phyloP scores from a whole-genome alignment of 2,888 invertebrate species.

The Altica lythri region DNA sequence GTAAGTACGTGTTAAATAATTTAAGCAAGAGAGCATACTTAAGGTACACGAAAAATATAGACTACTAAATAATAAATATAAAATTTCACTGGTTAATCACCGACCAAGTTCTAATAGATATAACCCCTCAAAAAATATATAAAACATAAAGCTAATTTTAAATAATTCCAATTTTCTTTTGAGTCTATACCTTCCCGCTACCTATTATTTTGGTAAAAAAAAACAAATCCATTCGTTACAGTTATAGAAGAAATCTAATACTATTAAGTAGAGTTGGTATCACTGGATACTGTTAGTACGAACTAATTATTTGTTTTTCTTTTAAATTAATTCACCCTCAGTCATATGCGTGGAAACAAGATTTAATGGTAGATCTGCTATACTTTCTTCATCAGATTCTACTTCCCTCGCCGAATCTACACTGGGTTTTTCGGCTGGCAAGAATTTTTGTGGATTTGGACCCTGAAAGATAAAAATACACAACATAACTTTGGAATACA shows the following conservation, averaged over 20 bases:
- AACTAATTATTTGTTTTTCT: slow-evolving; percentile 13
- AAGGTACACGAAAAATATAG: no score
- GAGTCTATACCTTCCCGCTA: no score
- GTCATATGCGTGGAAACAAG: slow-evolving; percentile 72
- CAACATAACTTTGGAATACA: neutral
- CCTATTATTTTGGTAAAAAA: slow-evolving; percentile 28
- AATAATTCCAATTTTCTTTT: no score
- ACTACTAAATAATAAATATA: no score
- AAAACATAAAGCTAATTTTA: no score
- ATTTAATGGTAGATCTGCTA: slow-evolving; percentile 70
- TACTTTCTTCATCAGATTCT: slow-evolving; percentile 59
- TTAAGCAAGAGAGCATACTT: slow-evolving; percentile 37
- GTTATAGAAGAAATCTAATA: slow-evolving; percentile 36
- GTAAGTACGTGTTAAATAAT: slow-evolving; percentile 43
- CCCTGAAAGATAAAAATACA: slow-evolving; percentile 32
- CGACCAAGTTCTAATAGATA: no score
- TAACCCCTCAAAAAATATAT: no score
- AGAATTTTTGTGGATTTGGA: slow-evolving; percentile 56
- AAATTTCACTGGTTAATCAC: neutral
- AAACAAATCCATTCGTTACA: slow-evolving; percentile 12
- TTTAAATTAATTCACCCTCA: slow-evolving; percentile 59
- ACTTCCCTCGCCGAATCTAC: slow-evolving; percentile 49
- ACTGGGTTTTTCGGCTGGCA: slow-evolving; percentile 50
- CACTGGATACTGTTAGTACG: slow-evolving; percentile 36
- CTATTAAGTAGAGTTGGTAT: slow-evolving; percentile 43